A percentile compares a stretch with the other conserved stretches of the same genome.
These are phyloP conservation scores for Xestia xanthographa DNA, from an alignment of 2,888 invertebrate genomes.

Conservation along the genomic window DNA sequence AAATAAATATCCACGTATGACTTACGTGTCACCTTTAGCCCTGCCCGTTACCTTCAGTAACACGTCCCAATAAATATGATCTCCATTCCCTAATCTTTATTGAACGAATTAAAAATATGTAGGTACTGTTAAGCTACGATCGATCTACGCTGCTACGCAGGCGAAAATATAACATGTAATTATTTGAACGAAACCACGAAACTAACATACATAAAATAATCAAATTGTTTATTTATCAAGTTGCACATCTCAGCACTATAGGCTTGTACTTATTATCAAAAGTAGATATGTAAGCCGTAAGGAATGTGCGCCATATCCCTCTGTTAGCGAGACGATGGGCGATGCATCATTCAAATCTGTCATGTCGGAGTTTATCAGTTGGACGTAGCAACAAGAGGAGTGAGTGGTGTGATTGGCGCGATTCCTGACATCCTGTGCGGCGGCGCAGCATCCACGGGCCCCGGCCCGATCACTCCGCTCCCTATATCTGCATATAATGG, in stretches of 20 bases:
- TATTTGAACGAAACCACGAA: background rate
- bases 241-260: background rate
- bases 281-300: constrained; percentile 2
- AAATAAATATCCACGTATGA: constrained; percentile 45
- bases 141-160: constrained; percentile 1
- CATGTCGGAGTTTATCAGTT: constrained; percentile 69
- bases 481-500: constrained; percentile 88
- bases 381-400: constrained; percentile 60
- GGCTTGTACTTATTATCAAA: background rate
- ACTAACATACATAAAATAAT: constrained; percentile 2
- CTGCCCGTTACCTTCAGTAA: too few relatives aligned
- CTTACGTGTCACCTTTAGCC: background rate
- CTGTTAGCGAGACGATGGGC: constrained; percentile 47
- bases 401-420: constrained; percentile 72
- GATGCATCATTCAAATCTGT: constrained; percentile 72
- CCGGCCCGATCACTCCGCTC: constrained; percentile 69
- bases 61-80: background rate
- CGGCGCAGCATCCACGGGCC: constrained; percentile 61
- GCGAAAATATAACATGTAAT: background rate
- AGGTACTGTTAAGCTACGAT: background rate
- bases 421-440: constrained; percentile 72
- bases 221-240: background rate
- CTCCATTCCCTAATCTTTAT: background rate
- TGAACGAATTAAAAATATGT: background rate
- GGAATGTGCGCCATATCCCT: constrained; percentile 43